These are phyloP conservation scores for Parus major DNA, from an alignment of 2,113 vertebrate species.

Conservation along the genomic window DNA sequence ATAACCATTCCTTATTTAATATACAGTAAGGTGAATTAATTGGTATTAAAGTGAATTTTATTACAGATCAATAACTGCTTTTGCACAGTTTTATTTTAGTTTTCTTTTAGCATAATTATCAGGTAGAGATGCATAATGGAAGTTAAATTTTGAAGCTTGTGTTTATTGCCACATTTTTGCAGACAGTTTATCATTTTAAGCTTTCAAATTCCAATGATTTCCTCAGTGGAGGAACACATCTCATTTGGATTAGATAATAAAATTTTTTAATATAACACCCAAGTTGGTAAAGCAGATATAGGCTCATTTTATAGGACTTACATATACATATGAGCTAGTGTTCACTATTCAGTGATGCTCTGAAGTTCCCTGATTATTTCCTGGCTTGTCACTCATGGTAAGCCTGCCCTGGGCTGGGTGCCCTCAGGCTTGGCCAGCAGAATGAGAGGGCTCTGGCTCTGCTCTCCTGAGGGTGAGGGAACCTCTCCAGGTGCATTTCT, in stretches of 20 bases:
- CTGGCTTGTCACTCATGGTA: neutral
- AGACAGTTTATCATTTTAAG: neutral
- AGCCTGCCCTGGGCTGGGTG: neutral
- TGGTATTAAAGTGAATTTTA: slow-evolving; percentile 19
- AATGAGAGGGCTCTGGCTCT: accelerated
- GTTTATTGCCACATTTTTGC: neutral
- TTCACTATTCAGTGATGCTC: neutral
- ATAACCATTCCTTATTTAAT: slow-evolving; percentile 20
- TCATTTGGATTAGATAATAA: neutral
- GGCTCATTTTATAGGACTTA: neutral
- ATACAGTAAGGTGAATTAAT: slow-evolving; percentile 32
- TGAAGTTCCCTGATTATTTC: neutral
- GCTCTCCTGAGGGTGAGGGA: neutral
- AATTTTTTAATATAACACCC: neutral
- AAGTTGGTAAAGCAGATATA: neutral
- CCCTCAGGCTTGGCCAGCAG: accelerated
- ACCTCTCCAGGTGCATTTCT: neutral
- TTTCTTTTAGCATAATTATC: slow-evolving; percentile 22
- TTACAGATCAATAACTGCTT: neutral
- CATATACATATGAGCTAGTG: too few relatives aligned
- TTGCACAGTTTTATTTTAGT: neutral
- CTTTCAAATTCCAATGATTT: neutral
- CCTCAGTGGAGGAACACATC: neutral
- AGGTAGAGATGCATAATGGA: neutral
- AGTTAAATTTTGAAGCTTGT: neutral